Evolutionary conservation across 2,797 vertebrate genomes (phyloP), one percentile per base, ranked within the genome.

Genomic region (Heterohyrax brucei): DNA sequence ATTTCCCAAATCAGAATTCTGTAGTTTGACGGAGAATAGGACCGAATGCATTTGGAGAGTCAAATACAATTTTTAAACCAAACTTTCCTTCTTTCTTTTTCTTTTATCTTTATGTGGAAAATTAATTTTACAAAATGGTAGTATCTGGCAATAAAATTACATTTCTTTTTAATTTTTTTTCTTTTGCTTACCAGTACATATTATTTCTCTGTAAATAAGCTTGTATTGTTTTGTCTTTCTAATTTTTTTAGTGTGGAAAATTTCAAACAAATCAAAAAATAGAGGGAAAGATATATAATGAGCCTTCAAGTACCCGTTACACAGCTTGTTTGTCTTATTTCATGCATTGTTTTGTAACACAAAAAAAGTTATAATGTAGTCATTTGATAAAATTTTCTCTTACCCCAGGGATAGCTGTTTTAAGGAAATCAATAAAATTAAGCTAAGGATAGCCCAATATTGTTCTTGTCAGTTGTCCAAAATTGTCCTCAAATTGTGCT

Each of bases 101-200:
- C 1, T 33, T 28, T 70, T 61, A 61, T 61, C 28, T 70, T 16
- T 70, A 14, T 46, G 33, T 79, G 92, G 28, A 92, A 94, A 84
- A 66, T 93, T 62, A 92, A 75, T 46, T 18, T 4, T 86, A 39
- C 9, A 78, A 68, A 84, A 89, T 48, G 18, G 8, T 83, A 82
- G 26, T 46, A 50, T 30, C 7, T 59, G 50, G 48, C 4, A 68
- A 26, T 80, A 30, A 21, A 87, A 89, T 87, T 80, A 56, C 0
- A 56, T 70, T 92, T 81, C 10, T 87, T 87, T 91, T 53, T 79
- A 28, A 88, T 78, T 82, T 89, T 87, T 7, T 85, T 91, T n/a
- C 44, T 68, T 92, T 95, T 93, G 12, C 3, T 88, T 80, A 75
- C 30, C 39, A 87, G 3, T 87, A 68, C 82, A 6, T 79, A 79